Evolutionary conservation across 2,888 invertebrate genomes (phyloP).

Genomic region (Limnephilus marmoratus): DNA sequence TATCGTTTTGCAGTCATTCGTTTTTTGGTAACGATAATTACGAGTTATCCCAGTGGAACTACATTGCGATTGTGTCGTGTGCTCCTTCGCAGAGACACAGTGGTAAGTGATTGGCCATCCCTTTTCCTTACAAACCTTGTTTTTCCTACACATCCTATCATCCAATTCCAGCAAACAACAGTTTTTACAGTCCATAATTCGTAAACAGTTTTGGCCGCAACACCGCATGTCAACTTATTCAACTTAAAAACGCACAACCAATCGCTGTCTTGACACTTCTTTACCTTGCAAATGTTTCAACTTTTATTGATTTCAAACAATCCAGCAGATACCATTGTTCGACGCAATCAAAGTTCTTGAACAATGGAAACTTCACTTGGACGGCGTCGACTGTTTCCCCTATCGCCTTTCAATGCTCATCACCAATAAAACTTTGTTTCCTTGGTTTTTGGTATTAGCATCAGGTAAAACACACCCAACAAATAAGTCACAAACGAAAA

Average conservation of each 20-base stretch:
- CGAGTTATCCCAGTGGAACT: no score
- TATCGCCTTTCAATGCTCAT: not conserved
- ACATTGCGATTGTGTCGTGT: no score
- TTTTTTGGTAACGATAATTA: no score
- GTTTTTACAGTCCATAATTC: no score
- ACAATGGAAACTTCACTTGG: not conserved
- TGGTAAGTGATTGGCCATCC: no score
- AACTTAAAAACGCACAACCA: not conserved
- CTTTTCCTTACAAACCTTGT: no score
- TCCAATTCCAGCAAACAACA: no score
- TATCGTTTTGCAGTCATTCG: no score
- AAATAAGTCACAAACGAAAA: not conserved
- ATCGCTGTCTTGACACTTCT: not conserved
- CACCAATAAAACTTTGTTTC: not conserved
- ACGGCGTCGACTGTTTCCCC: slow-evolving; percentile 24
- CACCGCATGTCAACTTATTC: not conserved
- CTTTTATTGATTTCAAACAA: not conserved
- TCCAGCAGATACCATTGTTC: not conserved
- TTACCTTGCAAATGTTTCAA: not conserved
- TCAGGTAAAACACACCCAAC: not conserved
- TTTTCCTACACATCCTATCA: no score
- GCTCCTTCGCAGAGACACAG: no score
- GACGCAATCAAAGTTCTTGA: not conserved
- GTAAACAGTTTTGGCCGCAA: no score
- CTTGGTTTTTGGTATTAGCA: not conserved